These are phyloP conservation scores for Hypercompe scribonia DNA, from an alignment of 2,888 invertebrate genomes.

Conservation along the genomic window DNA sequence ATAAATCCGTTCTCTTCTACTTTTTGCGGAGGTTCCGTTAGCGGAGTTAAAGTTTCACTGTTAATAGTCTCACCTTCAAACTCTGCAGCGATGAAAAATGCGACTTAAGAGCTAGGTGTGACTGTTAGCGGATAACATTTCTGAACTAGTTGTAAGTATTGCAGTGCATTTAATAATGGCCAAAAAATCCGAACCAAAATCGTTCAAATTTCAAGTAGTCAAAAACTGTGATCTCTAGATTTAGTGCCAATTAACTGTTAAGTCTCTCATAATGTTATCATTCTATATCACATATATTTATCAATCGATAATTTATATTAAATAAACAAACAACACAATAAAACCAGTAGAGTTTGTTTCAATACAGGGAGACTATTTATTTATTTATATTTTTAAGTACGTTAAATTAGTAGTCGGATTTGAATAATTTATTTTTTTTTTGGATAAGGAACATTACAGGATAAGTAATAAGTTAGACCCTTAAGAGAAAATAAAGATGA, in stretches of 20 bases:
- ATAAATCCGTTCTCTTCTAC: conserved; percentile 35
- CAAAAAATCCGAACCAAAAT: neutral
- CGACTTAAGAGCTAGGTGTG: conserved; percentile 26
- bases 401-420: too few species aligned
- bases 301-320: too few species aligned
- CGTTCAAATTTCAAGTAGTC: neutral
- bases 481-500: too few species aligned
- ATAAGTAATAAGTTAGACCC: too few species aligned
- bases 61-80: conserved; percentile 66
- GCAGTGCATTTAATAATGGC: too few species aligned
- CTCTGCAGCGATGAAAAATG: conserved; percentile 74
- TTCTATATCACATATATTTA: too few species aligned
- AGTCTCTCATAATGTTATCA: neutral
- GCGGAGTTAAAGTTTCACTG: conserved; percentile 63
- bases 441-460: too few species aligned
- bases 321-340: too few species aligned
- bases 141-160: neutral
- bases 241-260: neutral
- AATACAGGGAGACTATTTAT: too few species aligned
- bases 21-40: conserved; percentile 46
- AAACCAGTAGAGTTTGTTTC: too few species aligned
- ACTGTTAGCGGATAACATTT: conserved; percentile 24
- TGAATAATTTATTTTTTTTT: too few species aligned
- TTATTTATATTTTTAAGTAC: too few species aligned
- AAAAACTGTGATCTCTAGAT: neutral